Conservation (phyloP, 2,888 invertebrate genomes). For the Epistrophella euchroma region DNA sequence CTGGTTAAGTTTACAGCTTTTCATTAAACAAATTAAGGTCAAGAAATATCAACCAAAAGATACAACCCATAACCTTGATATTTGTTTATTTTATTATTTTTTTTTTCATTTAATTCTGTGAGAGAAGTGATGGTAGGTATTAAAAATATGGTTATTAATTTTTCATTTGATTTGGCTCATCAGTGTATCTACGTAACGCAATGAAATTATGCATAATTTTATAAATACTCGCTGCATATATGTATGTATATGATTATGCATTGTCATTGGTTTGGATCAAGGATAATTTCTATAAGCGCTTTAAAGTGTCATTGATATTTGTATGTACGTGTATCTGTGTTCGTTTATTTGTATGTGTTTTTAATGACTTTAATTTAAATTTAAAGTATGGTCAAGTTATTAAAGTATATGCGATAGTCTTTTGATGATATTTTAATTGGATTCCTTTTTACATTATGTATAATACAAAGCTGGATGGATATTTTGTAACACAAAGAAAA, state of each 20-base stretch:
- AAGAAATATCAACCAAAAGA: background rate
- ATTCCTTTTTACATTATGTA: background rate
- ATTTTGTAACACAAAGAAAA: conserved; percentile 17
- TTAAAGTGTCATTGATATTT: conserved; percentile 3
- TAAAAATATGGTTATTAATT: conserved; percentile 63
- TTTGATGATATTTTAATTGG: conserved; percentile 49
- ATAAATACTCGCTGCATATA: background rate
- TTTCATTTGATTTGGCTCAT: conserved; percentile 56
- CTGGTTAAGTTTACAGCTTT: too few species aligned
- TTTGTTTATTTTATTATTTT: background rate
- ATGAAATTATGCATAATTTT: conserved; percentile 52
- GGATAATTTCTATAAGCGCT: conserved; percentile 2
- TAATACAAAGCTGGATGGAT: background rate
- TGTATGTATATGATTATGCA: background rate
- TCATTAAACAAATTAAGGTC: too few species aligned
- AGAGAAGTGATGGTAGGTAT: conserved; percentile 27
- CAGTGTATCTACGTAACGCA: conserved; percentile 23
- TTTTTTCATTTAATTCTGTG: background rate
- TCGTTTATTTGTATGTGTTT: background rate
- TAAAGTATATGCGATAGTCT: conserved; percentile 25
- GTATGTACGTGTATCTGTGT: background rate
- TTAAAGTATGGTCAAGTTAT: conserved; percentile 59
- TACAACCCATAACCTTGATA: background rate
- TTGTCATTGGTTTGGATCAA: background rate
- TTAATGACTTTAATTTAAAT: conserved; percentile 15